Percentiles rank a stretch among this genome's conserved stretches.
These are phyloP conservation scores for Allobates femoralis DNA, from an alignment of 2,797 vertebrate genomes.

Conservation along the genomic window DNA sequence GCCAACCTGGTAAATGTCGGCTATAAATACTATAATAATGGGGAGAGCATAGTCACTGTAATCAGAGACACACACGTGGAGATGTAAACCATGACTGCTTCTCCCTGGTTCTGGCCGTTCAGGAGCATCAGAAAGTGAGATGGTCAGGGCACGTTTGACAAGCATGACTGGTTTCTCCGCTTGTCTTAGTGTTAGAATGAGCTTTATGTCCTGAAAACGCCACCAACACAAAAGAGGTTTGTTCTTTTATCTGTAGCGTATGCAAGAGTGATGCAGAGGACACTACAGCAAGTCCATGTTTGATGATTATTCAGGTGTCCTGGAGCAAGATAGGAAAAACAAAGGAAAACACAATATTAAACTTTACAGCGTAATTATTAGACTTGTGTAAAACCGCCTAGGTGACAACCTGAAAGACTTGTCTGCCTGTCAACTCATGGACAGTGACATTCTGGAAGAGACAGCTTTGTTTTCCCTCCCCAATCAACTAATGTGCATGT, in stretches of 20 bases:
- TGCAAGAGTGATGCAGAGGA: conserved; percentile 28
- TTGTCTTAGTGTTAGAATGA: conserved; percentile 51
- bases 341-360: not conserved
- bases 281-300: not conserved
- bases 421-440: too few species aligned
- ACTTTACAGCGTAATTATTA: not conserved
- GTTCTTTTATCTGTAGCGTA: conserved; percentile 46
- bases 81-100: not conserved
- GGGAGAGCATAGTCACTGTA: not conserved
- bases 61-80: not conserved
- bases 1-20: conserved; percentile 11
- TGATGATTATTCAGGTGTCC: conserved; percentile 9
- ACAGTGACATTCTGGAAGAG: too few species aligned
- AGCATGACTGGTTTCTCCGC: conserved; percentile 44
- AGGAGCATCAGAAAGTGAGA: conserved; percentile 45
- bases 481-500: too few species aligned
- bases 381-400: not conserved
- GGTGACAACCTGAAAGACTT: too few species aligned
- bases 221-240: conserved; percentile 36
- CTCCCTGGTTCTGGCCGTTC: not conserved
- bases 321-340: not conserved
- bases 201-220: conserved; percentile 18
- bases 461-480: too few species aligned
- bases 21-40: too few species aligned
- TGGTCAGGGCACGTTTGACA: not conserved